These are phyloP conservation scores for Sinonovacula constricta DNA, from an alignment of 1,140 invertebrate genomes.

Conservation along the genomic window DNA sequence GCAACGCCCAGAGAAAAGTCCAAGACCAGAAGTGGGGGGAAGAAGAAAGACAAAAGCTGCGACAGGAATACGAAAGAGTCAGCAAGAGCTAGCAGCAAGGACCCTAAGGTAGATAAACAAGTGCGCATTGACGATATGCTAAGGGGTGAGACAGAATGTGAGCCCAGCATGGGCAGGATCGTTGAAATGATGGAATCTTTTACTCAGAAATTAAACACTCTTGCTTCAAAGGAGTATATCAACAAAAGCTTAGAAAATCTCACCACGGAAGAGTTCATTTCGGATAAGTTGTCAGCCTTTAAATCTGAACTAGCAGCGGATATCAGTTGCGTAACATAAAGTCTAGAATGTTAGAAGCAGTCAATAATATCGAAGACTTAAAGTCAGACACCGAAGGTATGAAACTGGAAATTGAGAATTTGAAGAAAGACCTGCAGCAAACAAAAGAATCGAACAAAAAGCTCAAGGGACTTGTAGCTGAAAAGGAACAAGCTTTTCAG, in stretches of 20 bases:
- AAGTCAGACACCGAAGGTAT: not conserved
- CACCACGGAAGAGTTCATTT: not conserved
- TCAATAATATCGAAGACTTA: not conserved
- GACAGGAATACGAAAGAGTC: too few species aligned
- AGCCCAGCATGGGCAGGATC: too few species aligned
- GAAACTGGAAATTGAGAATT: not conserved
- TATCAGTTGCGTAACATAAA: not conserved
- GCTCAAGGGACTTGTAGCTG: not conserved
- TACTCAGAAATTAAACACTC: not conserved
- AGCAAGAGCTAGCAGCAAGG: too few species aligned
- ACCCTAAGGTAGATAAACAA: too few species aligned
- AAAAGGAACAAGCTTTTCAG: not conserved
- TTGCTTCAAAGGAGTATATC: slow-evolving; percentile 15
- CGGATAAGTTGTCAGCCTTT: not conserved
- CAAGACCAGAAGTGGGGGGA: too few species aligned
- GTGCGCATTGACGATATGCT: too few species aligned
- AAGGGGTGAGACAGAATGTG: too few species aligned
- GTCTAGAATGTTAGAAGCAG: not conserved
- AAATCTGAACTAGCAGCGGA: not conserved
- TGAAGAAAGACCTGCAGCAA: too few species aligned
- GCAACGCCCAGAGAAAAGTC: too few species aligned
- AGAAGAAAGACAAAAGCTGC: too few species aligned
- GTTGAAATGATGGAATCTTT: not conserved
- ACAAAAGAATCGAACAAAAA: too few species aligned
- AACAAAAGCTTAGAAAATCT: too few species aligned